phyloP scores from a whole-genome alignment of 2,888 invertebrate species.

The Timema podura region DNA sequence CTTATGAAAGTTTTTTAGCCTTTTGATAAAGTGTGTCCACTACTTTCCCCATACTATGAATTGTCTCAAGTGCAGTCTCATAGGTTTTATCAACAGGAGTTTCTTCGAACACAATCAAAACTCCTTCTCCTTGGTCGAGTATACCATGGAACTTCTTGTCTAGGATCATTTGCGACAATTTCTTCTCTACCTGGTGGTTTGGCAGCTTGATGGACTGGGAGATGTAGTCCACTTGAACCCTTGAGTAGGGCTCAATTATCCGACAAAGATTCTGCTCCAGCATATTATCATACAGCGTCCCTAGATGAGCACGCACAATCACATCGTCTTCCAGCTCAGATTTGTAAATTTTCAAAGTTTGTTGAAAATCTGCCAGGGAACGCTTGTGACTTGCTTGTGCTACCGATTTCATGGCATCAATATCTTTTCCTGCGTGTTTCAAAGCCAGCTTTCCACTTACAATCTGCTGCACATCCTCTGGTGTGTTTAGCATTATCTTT shows the following conservation, averaged over 20 bases:
- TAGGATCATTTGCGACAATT: slow-evolving; percentile 99
- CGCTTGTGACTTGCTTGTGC: slow-evolving; percentile 95
- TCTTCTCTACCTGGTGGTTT: slow-evolving; percentile 92
- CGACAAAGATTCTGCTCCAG: slow-evolving; percentile 98
- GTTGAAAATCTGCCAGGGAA: slow-evolving; percentile 94
- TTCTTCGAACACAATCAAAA: slow-evolving; percentile 96
- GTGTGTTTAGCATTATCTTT: slow-evolving; percentile 96
- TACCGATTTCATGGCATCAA: slow-evolving; percentile 97
- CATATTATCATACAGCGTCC: slow-evolving; percentile 96
- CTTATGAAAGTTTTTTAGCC: slow-evolving; percentile 93
- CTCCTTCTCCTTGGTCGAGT: slow-evolving; percentile 97
- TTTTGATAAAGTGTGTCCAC: slow-evolving; percentile 99
- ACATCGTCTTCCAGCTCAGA: slow-evolving; percentile 91
- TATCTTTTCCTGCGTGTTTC: slow-evolving; percentile 91
- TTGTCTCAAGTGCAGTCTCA: slow-evolving; percentile 93
- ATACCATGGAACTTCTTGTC: slow-evolving; percentile 97
- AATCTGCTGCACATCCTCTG: slow-evolving; percentile 93
- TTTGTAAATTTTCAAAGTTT: slow-evolving; percentile 79
- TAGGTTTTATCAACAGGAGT: slow-evolving; percentile 94
- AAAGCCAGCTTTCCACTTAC: slow-evolving; percentile 95
- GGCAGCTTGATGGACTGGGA: slow-evolving; percentile 87
- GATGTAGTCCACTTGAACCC: slow-evolving; percentile 86
- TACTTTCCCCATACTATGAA: slow-evolving; percentile 99
- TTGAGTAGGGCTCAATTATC: slow-evolving; percentile 97
- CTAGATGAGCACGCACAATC: slow-evolving; percentile 94